Base-by-base conservation (phyloP, 2,888 invertebrate species). In the Andrena camellia region DNA sequence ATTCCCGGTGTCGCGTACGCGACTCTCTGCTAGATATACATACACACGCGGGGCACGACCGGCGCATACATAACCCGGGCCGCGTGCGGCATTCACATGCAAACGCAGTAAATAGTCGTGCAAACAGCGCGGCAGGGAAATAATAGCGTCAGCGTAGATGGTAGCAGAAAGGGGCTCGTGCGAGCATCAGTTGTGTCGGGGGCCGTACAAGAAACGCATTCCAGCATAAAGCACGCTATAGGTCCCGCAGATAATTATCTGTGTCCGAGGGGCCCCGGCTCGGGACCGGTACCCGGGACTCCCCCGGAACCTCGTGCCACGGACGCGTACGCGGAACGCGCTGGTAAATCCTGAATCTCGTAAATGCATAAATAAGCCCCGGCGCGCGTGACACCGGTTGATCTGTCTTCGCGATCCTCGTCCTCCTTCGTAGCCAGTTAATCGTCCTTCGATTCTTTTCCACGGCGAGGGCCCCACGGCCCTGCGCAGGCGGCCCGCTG, bases 101-200 rank as follows among this genome's bases (percentile, higher is more conserved):
- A 92, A 92, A 92, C 84, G 89, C 90, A 88, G 91, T 89, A 90
- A 92, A 92, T 92, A 91, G 90, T 91, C 88, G 88, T 87, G 83
- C 86, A 88, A 89, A 88, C 85, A 86, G 69, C 80, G 83, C 84
- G 87, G 88, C 78, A 66, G 85, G 86, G 88, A 86, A 91, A 92
- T 92, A 92, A 92, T 91, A 90, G 91, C 88, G 78, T 86, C 82
- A 85, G 79, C 84, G 83, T 82, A 77, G 85, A 87, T 86, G 81
- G 85, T 86, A 86, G 87, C 85, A 76, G 90, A 86, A 85, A 84
- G 79, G 78, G 75, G 81, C 88, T 89, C 86, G 84, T 84, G 87
- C 86, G 83, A 86, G 88, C 87, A 82, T 86, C 84, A 71, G 63
- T 77, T 74, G 82, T 78, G 78, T 68, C 66, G 81, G 78, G 78